Conservation (phyloP, 2,888 invertebrate genomes). For the Chloroclystis v-ata region DNA sequence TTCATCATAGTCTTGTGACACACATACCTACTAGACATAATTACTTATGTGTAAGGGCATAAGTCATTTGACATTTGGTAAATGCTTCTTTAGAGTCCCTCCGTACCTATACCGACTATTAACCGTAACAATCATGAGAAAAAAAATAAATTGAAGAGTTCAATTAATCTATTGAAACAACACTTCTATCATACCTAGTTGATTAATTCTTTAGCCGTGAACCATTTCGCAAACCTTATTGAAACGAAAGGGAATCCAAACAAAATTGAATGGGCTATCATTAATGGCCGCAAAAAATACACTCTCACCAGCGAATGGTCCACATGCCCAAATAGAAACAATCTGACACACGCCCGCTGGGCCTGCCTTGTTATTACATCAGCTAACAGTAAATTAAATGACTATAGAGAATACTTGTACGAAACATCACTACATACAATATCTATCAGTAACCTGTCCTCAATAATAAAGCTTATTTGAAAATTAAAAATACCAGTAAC, state of each 20-base stretch:
- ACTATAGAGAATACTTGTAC: conserved; percentile 27
- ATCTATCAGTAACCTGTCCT: too few relatives aligned
- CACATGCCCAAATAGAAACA: conserved; percentile 19
- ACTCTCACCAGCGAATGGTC: conserved; percentile 22
- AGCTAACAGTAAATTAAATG: conserved; percentile 28
- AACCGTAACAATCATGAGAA: background rate
- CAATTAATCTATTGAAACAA: too few relatives aligned
- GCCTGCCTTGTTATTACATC: conserved; percentile 26
- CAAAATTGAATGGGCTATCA: conserved; percentile 11
- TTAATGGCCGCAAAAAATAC: conserved; percentile 19
- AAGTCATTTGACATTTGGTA: conserved; percentile 54
- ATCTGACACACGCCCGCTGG: conserved; percentile 22
- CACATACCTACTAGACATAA: conserved; percentile 30
- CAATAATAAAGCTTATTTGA: too few relatives aligned
- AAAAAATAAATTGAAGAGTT: too few relatives aligned
- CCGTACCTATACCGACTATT: background rate
- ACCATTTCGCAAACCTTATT: conserved; percentile 1
- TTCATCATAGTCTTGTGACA: conserved; percentile 34
- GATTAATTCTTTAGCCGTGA: too few relatives aligned
- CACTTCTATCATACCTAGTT: too few relatives aligned
- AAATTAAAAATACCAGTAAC: too few relatives aligned
- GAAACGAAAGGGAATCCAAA: conserved; percentile 16
- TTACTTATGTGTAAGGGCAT: conserved; percentile 44
- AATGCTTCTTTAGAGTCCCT: conserved; percentile 31
- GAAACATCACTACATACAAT: conserved; percentile 17